phyloP scores from a whole-genome alignment of 1,140 invertebrate species.

The Sinella curviseta region DNA sequence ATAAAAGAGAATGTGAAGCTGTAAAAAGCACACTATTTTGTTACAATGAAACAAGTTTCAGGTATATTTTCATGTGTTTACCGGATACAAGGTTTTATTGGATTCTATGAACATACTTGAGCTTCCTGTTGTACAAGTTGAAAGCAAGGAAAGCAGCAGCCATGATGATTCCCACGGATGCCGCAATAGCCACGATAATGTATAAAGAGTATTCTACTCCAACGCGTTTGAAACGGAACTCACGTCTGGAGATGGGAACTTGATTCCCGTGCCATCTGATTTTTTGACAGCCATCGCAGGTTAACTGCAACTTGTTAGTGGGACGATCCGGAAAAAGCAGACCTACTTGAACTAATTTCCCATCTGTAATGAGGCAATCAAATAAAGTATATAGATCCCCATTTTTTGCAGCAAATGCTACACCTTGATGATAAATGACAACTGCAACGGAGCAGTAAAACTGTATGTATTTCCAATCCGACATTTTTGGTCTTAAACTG shows the following conservation, averaged over 20 bases:
- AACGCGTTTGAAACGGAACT: conserved; percentile 69
- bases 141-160: conserved; percentile 78
- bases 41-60: no score
- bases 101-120: conserved; percentile 66
- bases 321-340: conserved; percentile 67
- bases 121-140: conserved; percentile 80
- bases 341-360: conserved; percentile 67
- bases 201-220: conserved; percentile 75
- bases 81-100: background rate
- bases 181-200: conserved; percentile 67
- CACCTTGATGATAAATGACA: no score
- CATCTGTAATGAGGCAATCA: conserved; percentile 58
- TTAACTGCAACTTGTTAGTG: conserved; percentile 65
- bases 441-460: no score
- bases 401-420: no score
- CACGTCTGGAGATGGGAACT: conserved; percentile 73
- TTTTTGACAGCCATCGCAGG: conserved; percentile 59
- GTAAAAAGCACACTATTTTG: no score
- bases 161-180: conserved; percentile 72
- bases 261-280: conserved; percentile 74
- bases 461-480: no score
- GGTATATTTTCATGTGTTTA: background rate
- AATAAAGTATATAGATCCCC: background rate
- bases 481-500: background rate
- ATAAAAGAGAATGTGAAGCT: no score